Evolutionary conservation across 2,113 vertebrate genomes (phyloP).

Genomic region (Narcine bancroftii): DNA sequence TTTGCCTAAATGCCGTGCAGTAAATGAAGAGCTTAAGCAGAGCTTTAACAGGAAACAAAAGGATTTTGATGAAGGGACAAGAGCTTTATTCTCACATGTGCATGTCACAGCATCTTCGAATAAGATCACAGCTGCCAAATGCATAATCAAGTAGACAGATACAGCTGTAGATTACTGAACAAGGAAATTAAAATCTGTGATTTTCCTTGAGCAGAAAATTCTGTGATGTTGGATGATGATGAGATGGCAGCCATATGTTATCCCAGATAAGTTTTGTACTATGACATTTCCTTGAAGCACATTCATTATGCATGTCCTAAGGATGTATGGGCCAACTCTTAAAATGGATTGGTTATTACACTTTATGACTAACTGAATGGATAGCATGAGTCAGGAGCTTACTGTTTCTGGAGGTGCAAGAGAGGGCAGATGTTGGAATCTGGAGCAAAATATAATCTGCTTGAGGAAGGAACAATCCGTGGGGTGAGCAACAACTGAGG

Average conservation of each 20-base stretch:
- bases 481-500: too few species aligned
- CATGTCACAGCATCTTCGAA: neutral
- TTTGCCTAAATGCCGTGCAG: neutral
- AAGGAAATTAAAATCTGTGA: neutral
- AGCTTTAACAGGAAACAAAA: neutral
- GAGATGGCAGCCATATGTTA: neutral
- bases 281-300: neutral
- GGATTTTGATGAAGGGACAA: neutral
- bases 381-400: neutral
- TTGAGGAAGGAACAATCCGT: too few species aligned
- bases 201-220: neutral
- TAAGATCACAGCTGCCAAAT: neutral
- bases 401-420: too few species aligned
- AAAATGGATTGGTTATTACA: neutral
- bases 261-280: neutral
- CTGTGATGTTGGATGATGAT: neutral
- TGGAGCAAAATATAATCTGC: too few species aligned
- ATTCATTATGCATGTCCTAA: neutral
- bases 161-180: neutral
- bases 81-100: neutral
- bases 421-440: too few species aligned
- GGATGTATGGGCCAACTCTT: neutral
- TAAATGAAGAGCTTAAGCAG: neutral
- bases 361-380: too few species aligned
- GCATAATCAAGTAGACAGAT: neutral